Evolutionary conservation across 2,113 vertebrate species (phyloP).

Genomic region (Melanerpes aurifrons): DNA sequence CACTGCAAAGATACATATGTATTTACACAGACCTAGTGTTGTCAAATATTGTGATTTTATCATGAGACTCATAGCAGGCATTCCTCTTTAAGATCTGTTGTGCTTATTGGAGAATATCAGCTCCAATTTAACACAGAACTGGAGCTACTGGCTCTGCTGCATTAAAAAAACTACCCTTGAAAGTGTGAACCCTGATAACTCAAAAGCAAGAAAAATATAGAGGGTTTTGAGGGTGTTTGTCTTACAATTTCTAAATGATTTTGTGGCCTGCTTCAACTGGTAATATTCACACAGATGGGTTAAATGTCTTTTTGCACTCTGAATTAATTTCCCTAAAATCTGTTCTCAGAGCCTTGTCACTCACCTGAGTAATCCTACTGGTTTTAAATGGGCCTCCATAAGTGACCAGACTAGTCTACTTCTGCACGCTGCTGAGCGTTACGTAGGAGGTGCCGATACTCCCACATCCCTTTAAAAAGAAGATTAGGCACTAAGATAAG

Average conservation of each 20-base stretch:
- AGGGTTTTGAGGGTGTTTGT: neutral
- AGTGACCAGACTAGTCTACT: slow-evolving; percentile 68
- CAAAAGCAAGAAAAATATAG: slow-evolving; percentile 23
- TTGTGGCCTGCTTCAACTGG: slow-evolving; percentile 3
- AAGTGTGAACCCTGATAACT: slow-evolving; percentile 31
- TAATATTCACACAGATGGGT: slow-evolving; percentile 46
- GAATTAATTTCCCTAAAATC: slow-evolving; percentile 56
- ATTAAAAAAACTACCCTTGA: neutral
- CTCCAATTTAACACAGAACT: slow-evolving; percentile 13
- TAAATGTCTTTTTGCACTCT: slow-evolving; percentile 44
- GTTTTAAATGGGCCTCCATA: slow-evolving; percentile 45
- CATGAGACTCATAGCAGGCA: neutral
- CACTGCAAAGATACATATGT: neutral
- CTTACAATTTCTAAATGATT: neutral
- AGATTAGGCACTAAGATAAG: slow-evolving; percentile 69
- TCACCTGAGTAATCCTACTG: slow-evolving; percentile 60
- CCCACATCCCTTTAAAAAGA: slow-evolving; percentile 70
- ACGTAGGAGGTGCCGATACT: slow-evolving; percentile 73
- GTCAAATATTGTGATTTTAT: slow-evolving; percentile 16
- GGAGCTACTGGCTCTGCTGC: slow-evolving; percentile 20
- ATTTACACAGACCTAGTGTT: slow-evolving; percentile 4
- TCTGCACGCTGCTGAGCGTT: slow-evolving; percentile 53
- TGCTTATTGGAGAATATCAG: neutral
- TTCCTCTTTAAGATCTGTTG: slow-evolving; percentile 12
- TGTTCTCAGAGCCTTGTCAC: slow-evolving; percentile 56